These are phyloP conservation scores for Candidula unifasciata DNA, from an alignment of 2,888 invertebrate species.

Conservation along the genomic window DNA sequence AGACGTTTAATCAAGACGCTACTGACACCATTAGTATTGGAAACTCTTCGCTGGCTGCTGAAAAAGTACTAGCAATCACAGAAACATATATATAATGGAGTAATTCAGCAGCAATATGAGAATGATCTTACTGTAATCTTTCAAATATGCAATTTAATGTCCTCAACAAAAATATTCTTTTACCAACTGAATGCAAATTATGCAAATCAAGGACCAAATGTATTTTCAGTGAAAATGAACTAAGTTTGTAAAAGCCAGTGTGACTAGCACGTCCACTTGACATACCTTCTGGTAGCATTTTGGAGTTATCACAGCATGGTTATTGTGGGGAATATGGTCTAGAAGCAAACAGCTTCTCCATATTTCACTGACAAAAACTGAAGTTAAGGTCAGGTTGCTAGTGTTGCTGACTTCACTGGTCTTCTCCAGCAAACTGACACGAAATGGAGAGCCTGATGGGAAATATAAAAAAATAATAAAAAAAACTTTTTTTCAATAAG, in stretches of 20 bases:
- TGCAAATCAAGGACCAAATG: no score
- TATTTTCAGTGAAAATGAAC: background rate
- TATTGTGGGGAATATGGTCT: constrained; percentile 61
- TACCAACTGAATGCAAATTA: no score
- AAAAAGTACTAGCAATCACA: no score
- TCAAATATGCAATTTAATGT: no score
- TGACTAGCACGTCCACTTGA: background rate
- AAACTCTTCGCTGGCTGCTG: no score
- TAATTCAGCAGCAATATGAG: no score
- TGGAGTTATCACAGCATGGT: constrained; percentile 51
- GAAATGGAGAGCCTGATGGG: constrained; percentile 56
- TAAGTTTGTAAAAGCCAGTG: background rate
- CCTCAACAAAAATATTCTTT: no score
- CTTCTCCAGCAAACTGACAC: constrained; percentile 53
- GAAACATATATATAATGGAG: no score
- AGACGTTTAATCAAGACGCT: no score
- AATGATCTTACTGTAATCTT: no score
- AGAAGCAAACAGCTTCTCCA: constrained; percentile 55
- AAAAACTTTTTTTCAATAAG: background rate
- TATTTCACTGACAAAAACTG: constrained; percentile 14
- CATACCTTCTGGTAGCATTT: constrained; percentile 49
- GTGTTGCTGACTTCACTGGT: background rate
- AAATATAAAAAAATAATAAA: background rate
- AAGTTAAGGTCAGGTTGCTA: constrained; percentile 2
- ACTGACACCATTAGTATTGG: no score